phyloP scores from a whole-genome alignment of 2,888 invertebrate genomes.

The Hypena proboscidalis region DNA sequence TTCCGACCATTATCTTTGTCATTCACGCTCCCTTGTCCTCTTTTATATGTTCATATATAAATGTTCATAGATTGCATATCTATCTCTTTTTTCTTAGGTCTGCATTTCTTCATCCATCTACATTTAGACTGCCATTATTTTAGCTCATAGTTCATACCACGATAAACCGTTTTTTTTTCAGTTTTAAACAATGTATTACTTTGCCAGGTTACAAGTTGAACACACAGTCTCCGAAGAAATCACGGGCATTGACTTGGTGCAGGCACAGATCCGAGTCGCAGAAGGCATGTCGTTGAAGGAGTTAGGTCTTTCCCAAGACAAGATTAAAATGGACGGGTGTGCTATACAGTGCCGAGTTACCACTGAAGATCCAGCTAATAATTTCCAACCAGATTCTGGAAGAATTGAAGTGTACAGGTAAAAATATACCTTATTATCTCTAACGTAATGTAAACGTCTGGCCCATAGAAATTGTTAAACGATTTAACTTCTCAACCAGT shows the following conservation, averaged over 20 bases:
- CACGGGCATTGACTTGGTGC: conserved; percentile 99
- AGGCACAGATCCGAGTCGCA: conserved; percentile 97
- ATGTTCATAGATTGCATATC: no score
- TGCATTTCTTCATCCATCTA: no score
- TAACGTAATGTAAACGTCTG: no score
- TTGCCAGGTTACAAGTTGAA: conserved; percentile 95
- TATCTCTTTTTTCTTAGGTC: no score
- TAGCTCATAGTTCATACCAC: no score
- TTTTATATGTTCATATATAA: no score
- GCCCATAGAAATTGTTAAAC: no score
- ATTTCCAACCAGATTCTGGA: conserved; percentile 99
- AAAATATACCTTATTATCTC: conserved; percentile 6
- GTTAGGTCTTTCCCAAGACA: conserved; percentile 95
- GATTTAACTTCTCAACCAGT: no score
- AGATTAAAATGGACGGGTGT: conserved; percentile 92
- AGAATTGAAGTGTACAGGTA: conserved; percentile 95
- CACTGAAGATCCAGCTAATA: conserved; percentile 98
- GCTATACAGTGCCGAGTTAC: conserved; percentile 99
- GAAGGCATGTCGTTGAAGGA: conserved; percentile 98
- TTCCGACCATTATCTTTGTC: no score
- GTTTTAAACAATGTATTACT: neutral
- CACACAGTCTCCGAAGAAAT: conserved; percentile 99
- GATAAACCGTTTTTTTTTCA: neutral
- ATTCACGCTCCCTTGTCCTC: no score
- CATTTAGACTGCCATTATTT: no score